Evolutionary conservation across 1,140 invertebrate species (phyloP), one percentile per base, ranked within the genome.

Genomic region (Drosophila navojoa): DNA sequence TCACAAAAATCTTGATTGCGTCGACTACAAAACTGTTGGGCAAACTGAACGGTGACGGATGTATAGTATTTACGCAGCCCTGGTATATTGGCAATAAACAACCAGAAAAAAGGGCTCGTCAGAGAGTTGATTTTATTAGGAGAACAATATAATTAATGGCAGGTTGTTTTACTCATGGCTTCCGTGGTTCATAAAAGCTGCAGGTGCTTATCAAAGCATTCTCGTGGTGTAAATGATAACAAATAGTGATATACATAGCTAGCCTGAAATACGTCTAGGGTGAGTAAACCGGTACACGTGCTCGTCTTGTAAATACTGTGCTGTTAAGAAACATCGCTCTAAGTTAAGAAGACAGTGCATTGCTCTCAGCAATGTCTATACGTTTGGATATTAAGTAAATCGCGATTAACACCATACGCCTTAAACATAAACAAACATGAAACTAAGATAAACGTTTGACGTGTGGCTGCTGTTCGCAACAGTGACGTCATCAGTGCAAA

Each of bases 401-500:
- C 38, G 13, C 27, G 35, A 22, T 22, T 25, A 52, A 58, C 42
- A 40, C 40, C 40, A 13, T 3, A 44, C 62, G 27, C 50, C 45
- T 38, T 53, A 25, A 53, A 49, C 11, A 45, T 59, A 32, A 67
- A 68, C 9, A 38, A 67, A 68, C 13, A 38, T 67, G 29, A 29
- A 66, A 38, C 27, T 32, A 67, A 60, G 29, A 42, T 68, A 68
- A 49, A 47, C 10, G 40, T 40, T 38, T 40, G 16, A 22, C 25
- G 11, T 22, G 13, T 22, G 16, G 16, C 35, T 70, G 53, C 59
- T 61, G 38, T 59, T 44, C 16, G 19, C n/a, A 15, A 1, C 6
- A 47, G 71, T 76, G 79, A 72, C 61, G 80, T 70, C 76, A 79
- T 50, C 10, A 59, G 59, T 53, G 63, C 49, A 68, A 72, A 72